These are phyloP conservation scores for Tetramorium parvispinum DNA, from an alignment of 1,140 invertebrate genomes.

Conservation along the genomic window DNA sequence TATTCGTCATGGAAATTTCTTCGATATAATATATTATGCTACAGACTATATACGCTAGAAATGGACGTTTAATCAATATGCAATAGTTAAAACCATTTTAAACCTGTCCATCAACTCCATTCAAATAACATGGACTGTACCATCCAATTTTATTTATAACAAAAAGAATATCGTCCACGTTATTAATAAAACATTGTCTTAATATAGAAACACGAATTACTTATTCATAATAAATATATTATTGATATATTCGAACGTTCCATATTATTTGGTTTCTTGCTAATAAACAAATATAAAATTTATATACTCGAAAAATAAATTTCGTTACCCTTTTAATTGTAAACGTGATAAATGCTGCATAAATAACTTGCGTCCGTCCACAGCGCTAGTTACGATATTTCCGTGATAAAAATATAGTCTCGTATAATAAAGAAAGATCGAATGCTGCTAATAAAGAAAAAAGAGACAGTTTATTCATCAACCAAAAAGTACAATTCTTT, in stretches of 20 bases:
- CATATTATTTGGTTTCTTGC: not conserved
- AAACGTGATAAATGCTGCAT: not conserved
- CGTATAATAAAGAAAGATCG: not conserved
- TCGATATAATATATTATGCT: not conserved
- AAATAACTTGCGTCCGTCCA: not conserved
- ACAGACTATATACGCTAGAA: not conserved
- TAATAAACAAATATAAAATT: not conserved
- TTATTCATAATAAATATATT: not conserved
- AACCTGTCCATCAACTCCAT: not conserved
- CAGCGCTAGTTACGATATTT: not conserved
- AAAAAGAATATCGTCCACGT: not conserved
- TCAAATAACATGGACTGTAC: not conserved
- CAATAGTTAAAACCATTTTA: not conserved
- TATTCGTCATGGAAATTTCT: not conserved
- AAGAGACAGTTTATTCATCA: slow-evolving; percentile 2
- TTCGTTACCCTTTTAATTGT: not conserved
- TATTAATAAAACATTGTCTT: slow-evolving; percentile 3
- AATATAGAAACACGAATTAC: not conserved
- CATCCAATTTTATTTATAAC: not conserved
- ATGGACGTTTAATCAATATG: slow-evolving; percentile 19
- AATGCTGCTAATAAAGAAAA: not conserved
- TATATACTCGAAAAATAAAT: not conserved
- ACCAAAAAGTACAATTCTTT: slow-evolving; percentile 15
- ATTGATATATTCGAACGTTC: not conserved
- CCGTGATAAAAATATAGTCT: not conserved